These are phyloP conservation scores for Tupaia chinensis DNA, from an alignment of 2,113 vertebrate species.

Conservation along the genomic window DNA sequence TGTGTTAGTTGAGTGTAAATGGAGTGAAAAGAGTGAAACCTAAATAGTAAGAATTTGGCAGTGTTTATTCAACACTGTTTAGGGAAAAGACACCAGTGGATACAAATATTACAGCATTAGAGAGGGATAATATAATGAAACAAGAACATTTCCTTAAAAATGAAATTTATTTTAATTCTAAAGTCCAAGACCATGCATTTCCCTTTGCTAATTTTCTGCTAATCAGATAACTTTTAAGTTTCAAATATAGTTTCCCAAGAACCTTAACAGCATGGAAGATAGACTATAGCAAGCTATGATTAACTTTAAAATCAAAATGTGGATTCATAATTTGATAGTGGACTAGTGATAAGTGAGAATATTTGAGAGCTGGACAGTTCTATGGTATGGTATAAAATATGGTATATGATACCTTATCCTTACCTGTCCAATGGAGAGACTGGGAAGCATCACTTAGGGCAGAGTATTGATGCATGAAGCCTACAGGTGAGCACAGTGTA, in stretches of 20 bases:
- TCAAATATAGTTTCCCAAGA: slow-evolving; percentile 22
- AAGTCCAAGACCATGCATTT: slow-evolving; percentile 3
- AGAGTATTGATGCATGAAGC: background rate
- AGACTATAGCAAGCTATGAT: background rate
- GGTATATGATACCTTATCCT: background rate
- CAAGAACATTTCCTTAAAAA: background rate
- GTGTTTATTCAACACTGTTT: background rate
- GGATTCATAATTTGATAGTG: background rate
- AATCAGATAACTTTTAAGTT: slow-evolving; percentile 31
- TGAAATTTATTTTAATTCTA: slow-evolving; percentile 30
- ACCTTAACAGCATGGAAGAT: background rate
- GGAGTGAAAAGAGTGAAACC: background rate
- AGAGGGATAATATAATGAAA: background rate
- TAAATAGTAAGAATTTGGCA: background rate
- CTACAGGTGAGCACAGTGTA: background rate
- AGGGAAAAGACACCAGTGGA: background rate
- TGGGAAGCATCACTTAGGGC: background rate
- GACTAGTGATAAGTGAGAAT: background rate
- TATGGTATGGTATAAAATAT: background rate
- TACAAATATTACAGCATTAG: background rate
- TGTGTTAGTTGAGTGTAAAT: background rate
- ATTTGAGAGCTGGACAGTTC: slow-evolving; percentile 27
- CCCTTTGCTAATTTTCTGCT: background rate
- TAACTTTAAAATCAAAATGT: slow-evolving; percentile 13
- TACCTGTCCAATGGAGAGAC: background rate